A percentile compares a stretch with the other conserved stretches of the same genome.
Evolutionary conservation across 2,888 invertebrate genomes (phyloP).

Genomic region (Salticus scenicus): DNA sequence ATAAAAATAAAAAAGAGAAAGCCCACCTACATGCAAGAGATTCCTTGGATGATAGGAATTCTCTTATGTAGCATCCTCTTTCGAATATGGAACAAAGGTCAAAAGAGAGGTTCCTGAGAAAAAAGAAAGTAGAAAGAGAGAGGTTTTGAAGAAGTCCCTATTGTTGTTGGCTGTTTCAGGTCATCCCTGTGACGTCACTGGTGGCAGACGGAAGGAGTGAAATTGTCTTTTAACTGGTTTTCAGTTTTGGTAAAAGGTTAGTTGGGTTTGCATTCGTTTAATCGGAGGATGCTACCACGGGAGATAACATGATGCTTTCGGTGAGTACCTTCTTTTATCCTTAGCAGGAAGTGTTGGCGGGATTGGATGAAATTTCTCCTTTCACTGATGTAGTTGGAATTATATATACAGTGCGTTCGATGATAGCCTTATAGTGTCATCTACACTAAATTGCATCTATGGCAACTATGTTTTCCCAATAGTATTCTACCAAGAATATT

Average conservation of each 20-base stretch:
- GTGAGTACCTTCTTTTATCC: constrained; percentile 33
- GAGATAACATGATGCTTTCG: constrained; percentile 65
- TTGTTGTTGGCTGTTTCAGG: constrained; percentile 56
- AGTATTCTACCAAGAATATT: too few relatives aligned
- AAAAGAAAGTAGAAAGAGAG: constrained; percentile 29
- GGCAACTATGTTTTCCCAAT: too few relatives aligned
- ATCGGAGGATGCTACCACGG: constrained; percentile 55
- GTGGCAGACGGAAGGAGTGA: constrained; percentile 42
- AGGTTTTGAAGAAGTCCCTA: constrained; percentile 27
- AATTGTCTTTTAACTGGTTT: constrained; percentile 63
- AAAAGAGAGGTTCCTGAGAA: constrained; percentile 65
- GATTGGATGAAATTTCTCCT: too few relatives aligned
- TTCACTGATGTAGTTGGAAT: too few relatives aligned
- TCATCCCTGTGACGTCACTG: constrained; percentile 60
- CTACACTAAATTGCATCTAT: too few relatives aligned
- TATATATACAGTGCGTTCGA: too few relatives aligned
- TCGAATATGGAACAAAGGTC: constrained; percentile 65
- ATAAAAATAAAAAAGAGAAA: neutral
- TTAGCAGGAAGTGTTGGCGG: too few relatives aligned
- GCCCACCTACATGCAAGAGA: constrained; percentile 17
- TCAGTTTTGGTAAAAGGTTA: constrained; percentile 48
- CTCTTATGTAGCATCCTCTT: constrained; percentile 15
- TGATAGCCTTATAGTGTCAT: too few relatives aligned
- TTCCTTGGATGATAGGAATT: constrained; percentile 39
- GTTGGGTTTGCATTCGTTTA: constrained; percentile 41